Conservation (phyloP, 2,888 invertebrate genomes). For the Phanerotoma sp. region DNA sequence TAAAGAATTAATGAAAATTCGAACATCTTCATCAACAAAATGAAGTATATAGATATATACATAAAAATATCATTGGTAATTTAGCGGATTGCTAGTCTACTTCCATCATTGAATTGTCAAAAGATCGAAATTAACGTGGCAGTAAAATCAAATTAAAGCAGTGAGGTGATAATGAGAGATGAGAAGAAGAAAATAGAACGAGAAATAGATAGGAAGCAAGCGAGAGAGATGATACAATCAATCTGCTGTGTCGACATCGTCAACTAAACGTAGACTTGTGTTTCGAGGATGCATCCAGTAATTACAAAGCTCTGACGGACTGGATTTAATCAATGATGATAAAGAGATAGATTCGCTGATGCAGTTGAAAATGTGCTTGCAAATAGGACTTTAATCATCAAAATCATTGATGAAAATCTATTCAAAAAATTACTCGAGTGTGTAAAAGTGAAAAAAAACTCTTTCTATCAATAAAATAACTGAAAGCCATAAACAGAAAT, state of each 20-base stretch:
- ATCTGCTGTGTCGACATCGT: slow-evolving; percentile 13
- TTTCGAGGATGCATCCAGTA: slow-evolving; percentile 1
- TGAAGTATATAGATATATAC: background rate
- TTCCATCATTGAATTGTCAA: too few relatives aligned
- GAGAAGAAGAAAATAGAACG: background rate
- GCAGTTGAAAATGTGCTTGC: background rate
- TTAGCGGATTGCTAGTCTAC: too few relatives aligned
- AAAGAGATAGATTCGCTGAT: background rate
- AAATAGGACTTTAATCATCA: too few relatives aligned
- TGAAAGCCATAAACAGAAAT: too few relatives aligned
- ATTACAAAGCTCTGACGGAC: slow-evolving; percentile 5
- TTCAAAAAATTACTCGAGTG: too few relatives aligned
- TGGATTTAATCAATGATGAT: slow-evolving; percentile 11
- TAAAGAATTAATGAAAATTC: too few relatives aligned
- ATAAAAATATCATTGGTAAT: too few relatives aligned
- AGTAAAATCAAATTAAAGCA: background rate
- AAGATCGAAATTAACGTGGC: background rate
- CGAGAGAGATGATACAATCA: slow-evolving; percentile 3
- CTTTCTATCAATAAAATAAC: too few relatives aligned
- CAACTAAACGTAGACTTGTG: slow-evolving; percentile 1
- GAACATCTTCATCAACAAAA: too few relatives aligned
- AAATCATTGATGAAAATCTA: too few relatives aligned
- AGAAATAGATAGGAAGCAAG: background rate
- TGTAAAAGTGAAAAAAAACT: too few relatives aligned
- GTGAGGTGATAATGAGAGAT: background rate